Evolutionary conservation across 2,797 vertebrate species (phyloP), one percentile per base, ranked within the genome.

Genomic region (Sciurus vulgaris): DNA sequence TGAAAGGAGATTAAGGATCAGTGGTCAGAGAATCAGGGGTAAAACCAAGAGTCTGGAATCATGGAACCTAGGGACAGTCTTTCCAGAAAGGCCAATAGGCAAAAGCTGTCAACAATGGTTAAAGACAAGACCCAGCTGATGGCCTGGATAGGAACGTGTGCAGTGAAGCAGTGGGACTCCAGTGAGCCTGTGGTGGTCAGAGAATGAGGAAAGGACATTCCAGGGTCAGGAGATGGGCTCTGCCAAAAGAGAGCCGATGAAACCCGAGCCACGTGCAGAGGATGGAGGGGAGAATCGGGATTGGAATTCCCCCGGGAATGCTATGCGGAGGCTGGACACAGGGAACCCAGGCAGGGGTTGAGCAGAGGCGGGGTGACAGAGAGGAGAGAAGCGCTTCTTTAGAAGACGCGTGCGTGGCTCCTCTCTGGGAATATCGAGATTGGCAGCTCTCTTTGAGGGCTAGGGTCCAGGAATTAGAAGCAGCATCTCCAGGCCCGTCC

Each of bases 341-440:
- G 51, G 51, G 17, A 79, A 41, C 33, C 47, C 74, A 59, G 35
- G 44, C 84, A 74, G 38, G 35, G 44, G n/a, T 35, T 86, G 81
- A 73, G 33, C 33, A 84, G 76, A 92, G 38, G 22, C n/a, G 59
- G 15, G 81, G 24, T 76, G 70, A 77, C 41, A 93, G 73, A 74
- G 67, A 79, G n/a, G 74, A 76, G 67, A 69, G 18, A 76, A 51
- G 61, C 7, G 24, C 79, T 69, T 54, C 35, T 54, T 44, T 74
- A 22, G 67, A 82, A 63, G 44, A 3, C 13, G 28, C 4, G 22
- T 2, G 8, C 4, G 12, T 35, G 47, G 24, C 33, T 86, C 41
- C 47, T 95, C 18, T 85, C 54, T 94, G 79, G 74, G 65, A 94
- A 89, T 59, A 11, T 13, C 20, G 69, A 77, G 61, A 94, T 74